Evolutionary conservation across 2,797 vertebrate genomes (phyloP), one percentile per base, ranked within the genome.

Genomic region (Momotus momota): DNA sequence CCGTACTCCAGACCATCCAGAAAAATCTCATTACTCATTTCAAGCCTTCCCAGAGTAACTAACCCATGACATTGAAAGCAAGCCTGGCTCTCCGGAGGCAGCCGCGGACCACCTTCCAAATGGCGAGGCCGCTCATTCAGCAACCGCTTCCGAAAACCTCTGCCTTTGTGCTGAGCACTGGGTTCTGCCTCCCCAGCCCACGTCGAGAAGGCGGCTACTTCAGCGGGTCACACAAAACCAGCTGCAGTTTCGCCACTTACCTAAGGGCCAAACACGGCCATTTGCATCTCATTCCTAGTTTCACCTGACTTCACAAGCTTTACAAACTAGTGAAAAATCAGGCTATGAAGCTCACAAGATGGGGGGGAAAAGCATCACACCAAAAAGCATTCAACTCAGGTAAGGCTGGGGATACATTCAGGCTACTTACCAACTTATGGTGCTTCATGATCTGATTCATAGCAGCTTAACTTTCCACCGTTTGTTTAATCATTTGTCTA

Each of bases 21-120:
- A 69, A 83, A 89, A 78, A 74, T 83, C 69, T 83, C 62, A 0
- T 23, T 57, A 66, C 35, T 74, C 19, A 31, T 65, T 86, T 60
- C 65, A 49, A 88, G 58, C 46, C 41, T 51, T 78, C 72, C 25
- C 51, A 22, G 58, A 77, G 29, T 26, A 83, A 87, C 58, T 43
- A 66, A 78, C n/a, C 72, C 62, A 23, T 0, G 2, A 74, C 19
- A 35, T 66, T 57, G 40, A 49, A 82, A 86, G n/a, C 51, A 91
- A 81, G 72, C 23, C 31, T 75, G 77, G 62, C 88, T 92, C 48
- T 83, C 57, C 71, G 74, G 95, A 93, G 61, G 64, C 72, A 83
- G 81, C 61, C 54, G 54, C 72, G 74, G 65, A 82, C 41, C 79
- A 49, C 74, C 65, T 86, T 60, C 43, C 26, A 8, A 73, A 85